Evolutionary conservation across 2,113 vertebrate species (phyloP).

Genomic region (Rattus rattus): DNA sequence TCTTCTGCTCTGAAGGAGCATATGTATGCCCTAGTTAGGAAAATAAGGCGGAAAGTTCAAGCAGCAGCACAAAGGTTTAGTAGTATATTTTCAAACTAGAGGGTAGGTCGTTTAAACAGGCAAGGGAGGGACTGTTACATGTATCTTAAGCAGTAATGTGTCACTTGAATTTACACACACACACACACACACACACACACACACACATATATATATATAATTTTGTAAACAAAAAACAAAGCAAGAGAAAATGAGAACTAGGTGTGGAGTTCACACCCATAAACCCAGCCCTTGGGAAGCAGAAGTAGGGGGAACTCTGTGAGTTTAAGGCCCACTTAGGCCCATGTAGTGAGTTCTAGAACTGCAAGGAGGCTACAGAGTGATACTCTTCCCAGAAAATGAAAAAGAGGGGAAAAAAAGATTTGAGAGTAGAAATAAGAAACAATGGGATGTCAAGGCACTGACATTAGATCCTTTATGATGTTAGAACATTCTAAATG

Average conservation of each 20-base stretch:
- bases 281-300: neutral
- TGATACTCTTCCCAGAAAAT: no score
- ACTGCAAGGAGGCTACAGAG: neutral
- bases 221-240: slow-evolving; percentile 6
- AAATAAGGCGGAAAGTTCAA: neutral
- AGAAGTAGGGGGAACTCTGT: neutral
- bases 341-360: neutral
- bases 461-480: no score
- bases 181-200: no score
- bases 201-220: neutral
- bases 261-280: neutral
- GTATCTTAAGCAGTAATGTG: neutral
- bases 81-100: neutral
- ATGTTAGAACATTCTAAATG: neutral
- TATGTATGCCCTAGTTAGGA: neutral
- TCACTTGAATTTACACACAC: neutral
- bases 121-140: neutral
- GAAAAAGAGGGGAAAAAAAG: neutral
- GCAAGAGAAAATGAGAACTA: slow-evolving; percentile 31
- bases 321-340: neutral
- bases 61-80: neutral
- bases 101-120: neutral
- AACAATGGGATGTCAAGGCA: neutral
- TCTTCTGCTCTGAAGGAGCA: neutral
- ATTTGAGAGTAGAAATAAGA: neutral